These are phyloP conservation scores for Catonia carolina DNA, from an alignment of 2,888 invertebrate species.

Conservation along the genomic window DNA sequence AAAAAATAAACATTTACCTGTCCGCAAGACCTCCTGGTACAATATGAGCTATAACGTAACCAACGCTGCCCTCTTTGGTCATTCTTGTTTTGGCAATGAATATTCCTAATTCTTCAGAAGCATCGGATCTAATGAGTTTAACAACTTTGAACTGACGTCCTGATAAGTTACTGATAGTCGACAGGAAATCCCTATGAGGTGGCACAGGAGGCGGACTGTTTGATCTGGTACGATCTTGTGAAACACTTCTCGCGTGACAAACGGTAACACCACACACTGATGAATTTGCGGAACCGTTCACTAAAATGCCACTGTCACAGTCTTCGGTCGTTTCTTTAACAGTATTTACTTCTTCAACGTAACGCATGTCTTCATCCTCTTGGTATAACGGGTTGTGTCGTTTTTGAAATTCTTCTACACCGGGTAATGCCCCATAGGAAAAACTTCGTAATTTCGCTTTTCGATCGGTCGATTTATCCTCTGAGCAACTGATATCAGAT, in stretches of 20 bases:
- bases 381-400: constrained; percentile 53
- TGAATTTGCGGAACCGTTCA: constrained; percentile 63
- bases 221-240: constrained; percentile 35
- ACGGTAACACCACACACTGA: constrained; percentile 51
- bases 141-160: constrained; percentile 43
- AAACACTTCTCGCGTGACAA: constrained; percentile 26
- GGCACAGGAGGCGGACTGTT: constrained; percentile 36
- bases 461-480: constrained; percentile 47
- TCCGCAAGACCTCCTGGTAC: constrained; percentile 63
- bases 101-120: constrained; percentile 61
- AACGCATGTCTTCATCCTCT: constrained; percentile 48
- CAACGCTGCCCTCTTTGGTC: constrained; percentile 53
- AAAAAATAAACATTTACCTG: constrained; percentile 52
- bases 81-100: constrained; percentile 61
- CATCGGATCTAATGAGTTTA: constrained; percentile 50
- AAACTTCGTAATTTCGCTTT: constrained; percentile 54
- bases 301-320: constrained; percentile 67
- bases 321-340: constrained; percentile 59
- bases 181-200: constrained; percentile 20
- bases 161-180: constrained; percentile 9
- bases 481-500: constrained; percentile 43
- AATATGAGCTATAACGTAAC: constrained; percentile 63
- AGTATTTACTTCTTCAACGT: constrained; percentile 43
- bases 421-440: constrained; percentile 66
- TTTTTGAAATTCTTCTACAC: constrained; percentile 58